These are phyloP conservation scores for Riptortus pedestris DNA, from an alignment of 1,140 invertebrate genomes.

Conservation along the genomic window DNA sequence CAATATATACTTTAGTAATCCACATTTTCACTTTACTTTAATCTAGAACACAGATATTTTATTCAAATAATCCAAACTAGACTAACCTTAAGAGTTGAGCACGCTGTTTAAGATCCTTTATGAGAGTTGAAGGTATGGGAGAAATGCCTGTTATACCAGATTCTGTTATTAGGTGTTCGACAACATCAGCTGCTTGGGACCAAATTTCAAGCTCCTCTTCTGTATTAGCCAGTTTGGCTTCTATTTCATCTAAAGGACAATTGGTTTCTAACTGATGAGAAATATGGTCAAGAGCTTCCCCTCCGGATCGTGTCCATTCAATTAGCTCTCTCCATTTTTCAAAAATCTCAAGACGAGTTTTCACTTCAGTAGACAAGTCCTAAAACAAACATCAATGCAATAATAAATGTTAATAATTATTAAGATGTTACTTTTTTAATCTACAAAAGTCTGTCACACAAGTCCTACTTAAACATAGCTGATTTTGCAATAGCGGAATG, in stretches of 20 bases:
- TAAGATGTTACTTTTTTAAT: no score
- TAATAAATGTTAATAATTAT: no score
- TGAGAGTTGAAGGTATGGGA: background rate
- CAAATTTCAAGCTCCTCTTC: slow-evolving; percentile 47
- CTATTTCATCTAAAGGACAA: slow-evolving; percentile 50
- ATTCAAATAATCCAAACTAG: background rate
- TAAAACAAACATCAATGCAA: slow-evolving; percentile 34
- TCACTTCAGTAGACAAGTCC: slow-evolving; percentile 60
- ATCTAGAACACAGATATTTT: background rate
- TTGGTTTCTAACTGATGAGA: slow-evolving; percentile 66
- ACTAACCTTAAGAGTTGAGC: background rate
- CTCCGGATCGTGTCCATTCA: slow-evolving; percentile 69
- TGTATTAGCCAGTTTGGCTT: slow-evolving; percentile 44
- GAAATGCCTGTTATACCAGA: background rate
- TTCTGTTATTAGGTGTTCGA: slow-evolving; percentile 46
- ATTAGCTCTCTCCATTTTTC: slow-evolving; percentile 75
- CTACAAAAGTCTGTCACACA: no score
- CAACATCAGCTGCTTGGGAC: slow-evolving; percentile 52
- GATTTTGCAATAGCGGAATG: no score
- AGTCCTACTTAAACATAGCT: no score
- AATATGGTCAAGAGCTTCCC: slow-evolving; percentile 64
- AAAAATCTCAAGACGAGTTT: slow-evolving; percentile 58
- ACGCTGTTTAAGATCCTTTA: background rate
- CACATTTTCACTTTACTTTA: no score
- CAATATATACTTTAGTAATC: background rate